These are phyloP conservation scores for Ichneumon xanthorius DNA, from an alignment of 2,888 invertebrate genomes.

Conservation along the genomic window DNA sequence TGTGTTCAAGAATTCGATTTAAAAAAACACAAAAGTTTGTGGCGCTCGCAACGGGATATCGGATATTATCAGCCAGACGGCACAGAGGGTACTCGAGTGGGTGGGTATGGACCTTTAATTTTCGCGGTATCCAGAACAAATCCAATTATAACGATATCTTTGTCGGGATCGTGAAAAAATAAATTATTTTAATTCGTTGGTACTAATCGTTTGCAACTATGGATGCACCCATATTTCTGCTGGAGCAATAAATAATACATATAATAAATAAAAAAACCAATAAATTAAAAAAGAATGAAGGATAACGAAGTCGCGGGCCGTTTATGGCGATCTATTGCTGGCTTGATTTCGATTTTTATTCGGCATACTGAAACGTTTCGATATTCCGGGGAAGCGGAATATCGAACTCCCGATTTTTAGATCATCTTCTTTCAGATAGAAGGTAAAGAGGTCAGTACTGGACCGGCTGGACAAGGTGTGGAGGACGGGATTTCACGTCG, in stretches of 20 bases:
- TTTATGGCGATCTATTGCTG: neutral
- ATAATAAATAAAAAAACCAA: too few species aligned
- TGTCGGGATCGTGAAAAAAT: neutral
- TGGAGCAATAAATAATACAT: neutral
- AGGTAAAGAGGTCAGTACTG: too few species aligned
- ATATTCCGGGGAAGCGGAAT: too few species aligned
- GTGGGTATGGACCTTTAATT: neutral
- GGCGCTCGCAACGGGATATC: slow-evolving; percentile 22
- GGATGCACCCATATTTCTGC: neutral
- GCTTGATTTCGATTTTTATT: too few species aligned
- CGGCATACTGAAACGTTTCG: too few species aligned
- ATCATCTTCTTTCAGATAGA: too few species aligned
- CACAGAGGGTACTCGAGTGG: slow-evolving; percentile 5
- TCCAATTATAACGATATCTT: slow-evolving; percentile 1
- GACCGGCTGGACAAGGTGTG: too few species aligned
- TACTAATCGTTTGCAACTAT: neutral
- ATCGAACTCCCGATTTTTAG: too few species aligned
- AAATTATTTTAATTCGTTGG: slow-evolving; percentile 6
- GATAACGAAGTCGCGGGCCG: neutral
- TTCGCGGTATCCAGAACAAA: neutral
- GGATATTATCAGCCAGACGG: slow-evolving; percentile 34
- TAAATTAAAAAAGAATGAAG: neutral
- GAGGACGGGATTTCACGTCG: too few species aligned
- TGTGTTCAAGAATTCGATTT: slow-evolving; percentile 31
- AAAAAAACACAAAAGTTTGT: slow-evolving; percentile 9